These are phyloP conservation scores for Myotis myotis DNA, from an alignment of 2,797 vertebrate genomes.

Conservation along the genomic window DNA sequence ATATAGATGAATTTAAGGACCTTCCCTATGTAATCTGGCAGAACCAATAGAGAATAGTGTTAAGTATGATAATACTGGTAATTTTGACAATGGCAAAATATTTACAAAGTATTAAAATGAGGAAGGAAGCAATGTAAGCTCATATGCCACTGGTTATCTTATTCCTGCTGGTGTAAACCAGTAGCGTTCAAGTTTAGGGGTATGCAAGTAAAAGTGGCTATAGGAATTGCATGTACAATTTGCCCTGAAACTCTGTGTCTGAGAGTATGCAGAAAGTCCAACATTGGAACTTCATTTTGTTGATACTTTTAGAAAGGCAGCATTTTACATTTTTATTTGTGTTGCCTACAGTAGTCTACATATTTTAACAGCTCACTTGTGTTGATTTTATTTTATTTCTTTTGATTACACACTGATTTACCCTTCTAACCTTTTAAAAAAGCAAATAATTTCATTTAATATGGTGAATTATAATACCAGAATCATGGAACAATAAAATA, in stretches of 20 bases:
- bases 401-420: background rate
- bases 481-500: background rate
- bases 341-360: background rate
- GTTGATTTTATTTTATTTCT: background rate
- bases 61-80: background rate
- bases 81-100: background rate
- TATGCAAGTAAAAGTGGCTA: background rate
- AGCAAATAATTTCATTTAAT: background rate
- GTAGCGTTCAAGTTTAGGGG: background rate
- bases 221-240: background rate
- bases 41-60: background rate
- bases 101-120: background rate
- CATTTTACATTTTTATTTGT: background rate
- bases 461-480: background rate
- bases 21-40: background rate
- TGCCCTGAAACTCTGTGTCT: background rate
- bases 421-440: background rate
- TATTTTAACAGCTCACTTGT: background rate
- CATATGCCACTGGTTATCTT: too few relatives aligned
- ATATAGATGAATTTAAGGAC: background rate
- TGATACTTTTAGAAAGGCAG: background rate
- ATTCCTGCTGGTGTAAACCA: background rate
- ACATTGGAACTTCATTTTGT: background rate
- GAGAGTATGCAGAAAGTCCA: background rate
- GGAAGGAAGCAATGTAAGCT: background rate